Evolutionary conservation across 2,888 invertebrate species (phyloP).

Genomic region (Formica aserva): DNA sequence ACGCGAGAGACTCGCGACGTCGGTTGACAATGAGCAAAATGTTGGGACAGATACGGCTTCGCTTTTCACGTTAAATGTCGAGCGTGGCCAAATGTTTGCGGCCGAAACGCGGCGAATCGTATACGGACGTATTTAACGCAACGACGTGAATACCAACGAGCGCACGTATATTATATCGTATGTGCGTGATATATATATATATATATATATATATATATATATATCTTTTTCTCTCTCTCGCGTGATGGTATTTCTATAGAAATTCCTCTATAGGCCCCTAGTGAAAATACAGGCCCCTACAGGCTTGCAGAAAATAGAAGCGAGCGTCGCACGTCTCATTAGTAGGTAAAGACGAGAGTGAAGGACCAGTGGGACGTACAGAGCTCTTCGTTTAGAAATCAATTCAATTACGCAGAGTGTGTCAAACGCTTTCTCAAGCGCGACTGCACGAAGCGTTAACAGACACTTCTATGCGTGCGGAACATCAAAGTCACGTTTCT

Average conservation of each 20-base stretch:
- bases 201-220: too few relatives aligned
- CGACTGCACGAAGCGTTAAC: neutral
- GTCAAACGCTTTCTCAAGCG: constrained; percentile 47
- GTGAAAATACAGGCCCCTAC: neutral
- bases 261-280: neutral
- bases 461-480: neutral
- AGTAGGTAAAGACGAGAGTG: constrained; percentile 23
- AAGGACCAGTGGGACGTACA: neutral
- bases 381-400: constrained; percentile 34
- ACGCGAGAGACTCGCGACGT: constrained; percentile 1
- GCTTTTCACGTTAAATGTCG: constrained; percentile 30
- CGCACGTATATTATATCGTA: constrained; percentile 1
- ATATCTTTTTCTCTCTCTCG: neutral
- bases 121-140: constrained; percentile 22
- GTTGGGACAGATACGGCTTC: constrained; percentile 6
- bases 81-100: constrained; percentile 31
- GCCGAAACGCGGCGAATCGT: constrained; percentile 22
- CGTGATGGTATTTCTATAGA: neutral
- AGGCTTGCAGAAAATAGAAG: constrained; percentile 12
- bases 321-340: constrained; percentile 23
- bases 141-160: constrained; percentile 38
- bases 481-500: neutral
- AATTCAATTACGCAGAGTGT: constrained; percentile 41
- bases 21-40: constrained; percentile 13
- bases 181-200: neutral